Base-by-base conservation (phyloP, 2,113 vertebrate species). In the Scopus umbretta region DNA sequence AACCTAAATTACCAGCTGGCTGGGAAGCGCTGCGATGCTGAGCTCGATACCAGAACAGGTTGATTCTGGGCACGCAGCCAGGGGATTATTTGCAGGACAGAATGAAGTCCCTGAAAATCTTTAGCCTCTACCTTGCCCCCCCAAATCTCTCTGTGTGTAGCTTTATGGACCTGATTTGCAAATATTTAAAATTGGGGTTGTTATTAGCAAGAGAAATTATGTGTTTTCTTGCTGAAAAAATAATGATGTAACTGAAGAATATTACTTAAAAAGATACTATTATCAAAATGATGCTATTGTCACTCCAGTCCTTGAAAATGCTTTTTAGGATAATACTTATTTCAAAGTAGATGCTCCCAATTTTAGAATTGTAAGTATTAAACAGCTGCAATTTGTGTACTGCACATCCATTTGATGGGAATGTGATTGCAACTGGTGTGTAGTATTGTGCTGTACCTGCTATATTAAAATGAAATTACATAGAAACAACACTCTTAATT, bases 391-490 rank as follows among this genome's bases (percentile, higher is more conserved):
- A 50, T 38, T 40, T 73, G 32, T 67, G 67, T 30, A 2, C 49
- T 42, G 6, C 10, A 13, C 59, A 20, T 14, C 18, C 26, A 1
- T 3, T 1, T 5, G 23, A 8, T 19, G 53, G 2, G n/a, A 26
- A 66, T 19, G 56, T 34, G 17, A 0, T 5, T 30, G 65, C 68
- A 59, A 3, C 79, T 43, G 38, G 2, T 40, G 75, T 42, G 56
- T 10, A 9, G 17, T 1, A 0, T 3, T 10, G n/a, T 26, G 47
- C 42, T 62, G 14, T 38, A 34, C n/a, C 42, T 58, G 52, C 17
- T 22, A 1, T 7, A 5, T 7, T 16, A 1, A 2, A 19, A 25
- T 14, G 14, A 2, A 4, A 38, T 74, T 55, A 16, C 42, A 16
- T 3, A 30, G 65, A 6, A 85, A 36, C 5, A 76, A 19, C 42